A percentile compares a stretch with the other conserved stretches of the same genome.
Evolutionary conservation across 2,888 invertebrate species (phyloP).

Genomic region (Helleia helle): DNA sequence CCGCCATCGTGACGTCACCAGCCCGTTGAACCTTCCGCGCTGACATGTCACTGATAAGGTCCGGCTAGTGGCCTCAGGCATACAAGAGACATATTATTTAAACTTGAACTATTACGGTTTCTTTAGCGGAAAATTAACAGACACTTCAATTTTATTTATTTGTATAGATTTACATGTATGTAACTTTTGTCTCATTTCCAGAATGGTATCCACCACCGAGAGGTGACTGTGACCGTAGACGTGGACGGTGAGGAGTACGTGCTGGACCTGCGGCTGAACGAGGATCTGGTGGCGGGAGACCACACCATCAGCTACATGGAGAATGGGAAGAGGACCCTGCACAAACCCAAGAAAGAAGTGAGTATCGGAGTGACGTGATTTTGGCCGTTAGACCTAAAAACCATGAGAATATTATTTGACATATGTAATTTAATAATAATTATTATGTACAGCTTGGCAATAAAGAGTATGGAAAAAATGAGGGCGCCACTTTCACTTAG

Average conservation of each 20-base stretch:
- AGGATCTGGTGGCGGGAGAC: slow-evolving; percentile 79
- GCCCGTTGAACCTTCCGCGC: too few relatives aligned
- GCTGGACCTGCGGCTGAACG: slow-evolving; percentile 82
- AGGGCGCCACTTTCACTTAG: too few relatives aligned
- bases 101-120: too few relatives aligned
- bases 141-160: neutral
- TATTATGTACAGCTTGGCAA: too few relatives aligned
- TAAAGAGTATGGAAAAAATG: too few relatives aligned
- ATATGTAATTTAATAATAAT: too few relatives aligned
- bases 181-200: slow-evolving; percentile 26
- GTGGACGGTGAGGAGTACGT: slow-evolving; percentile 78
- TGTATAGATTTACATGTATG: neutral
- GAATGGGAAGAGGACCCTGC: slow-evolving; percentile 64
- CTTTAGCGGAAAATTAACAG: neutral
- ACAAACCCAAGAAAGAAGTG: slow-evolving; percentile 73
- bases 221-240: slow-evolving; percentile 76
- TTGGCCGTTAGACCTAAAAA: too few relatives aligned
- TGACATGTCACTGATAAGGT: too few relatives aligned
- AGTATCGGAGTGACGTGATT: slow-evolving; percentile 9
- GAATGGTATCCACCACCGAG: slow-evolving; percentile 53
- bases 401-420: too few relatives aligned
- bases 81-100: too few relatives aligned
- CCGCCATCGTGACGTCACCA: too few relatives aligned
- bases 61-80: too few relatives aligned
- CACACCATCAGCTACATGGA: slow-evolving; percentile 77